These are phyloP conservation scores for Pholis gunnellus DNA, from an alignment of 2,113 vertebrate species.

Conservation along the genomic window DNA sequence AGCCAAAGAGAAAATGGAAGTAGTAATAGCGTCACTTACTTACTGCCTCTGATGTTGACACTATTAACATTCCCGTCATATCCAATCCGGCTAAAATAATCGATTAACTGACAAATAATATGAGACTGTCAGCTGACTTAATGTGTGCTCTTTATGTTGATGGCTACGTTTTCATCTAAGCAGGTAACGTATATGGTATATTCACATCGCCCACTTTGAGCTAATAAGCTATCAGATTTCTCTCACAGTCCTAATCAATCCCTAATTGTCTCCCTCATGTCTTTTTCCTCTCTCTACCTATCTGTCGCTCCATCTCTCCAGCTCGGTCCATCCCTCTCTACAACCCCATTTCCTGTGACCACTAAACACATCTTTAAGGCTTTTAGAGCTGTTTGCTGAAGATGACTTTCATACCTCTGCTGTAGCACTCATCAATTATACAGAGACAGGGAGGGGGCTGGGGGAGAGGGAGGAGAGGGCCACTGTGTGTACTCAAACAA, in stretches of 20 bases:
- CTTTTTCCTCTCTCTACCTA: slow-evolving; percentile 9
- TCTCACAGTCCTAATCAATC: slow-evolving; percentile 48
- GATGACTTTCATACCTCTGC: slow-evolving; percentile 66
- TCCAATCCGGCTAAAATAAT: slow-evolving; percentile 4
- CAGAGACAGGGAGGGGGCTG: slow-evolving; percentile 22
- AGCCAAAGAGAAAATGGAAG: background rate
- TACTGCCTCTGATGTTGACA: background rate
- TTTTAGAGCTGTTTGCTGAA: slow-evolving; percentile 65
- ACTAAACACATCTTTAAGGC: slow-evolving; percentile 75
- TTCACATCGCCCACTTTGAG: slow-evolving; percentile 1
- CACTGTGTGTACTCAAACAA: slow-evolving; percentile 22
- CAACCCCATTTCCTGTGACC: slow-evolving; percentile 72
- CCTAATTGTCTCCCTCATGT: slow-evolving; percentile 33
- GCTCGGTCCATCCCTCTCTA: slow-evolving; percentile 39
- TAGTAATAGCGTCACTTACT: background rate
- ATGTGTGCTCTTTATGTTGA: slow-evolving; percentile 7
- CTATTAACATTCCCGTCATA: background rate
- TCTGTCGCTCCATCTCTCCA: slow-evolving; percentile 4
- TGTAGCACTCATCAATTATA: slow-evolving; percentile 72
- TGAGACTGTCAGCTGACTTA: background rate
- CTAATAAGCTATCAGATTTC: slow-evolving; percentile 49
- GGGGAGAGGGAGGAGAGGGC: background rate
- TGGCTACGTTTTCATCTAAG: slow-evolving; percentile 11
- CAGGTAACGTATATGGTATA: background rate
- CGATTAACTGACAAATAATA: background rate